Evolutionary conservation across 2,797 vertebrate genomes (phyloP), one percentile per base, ranked within the genome.

Genomic region (Pteronotus mesoamericanus): DNA sequence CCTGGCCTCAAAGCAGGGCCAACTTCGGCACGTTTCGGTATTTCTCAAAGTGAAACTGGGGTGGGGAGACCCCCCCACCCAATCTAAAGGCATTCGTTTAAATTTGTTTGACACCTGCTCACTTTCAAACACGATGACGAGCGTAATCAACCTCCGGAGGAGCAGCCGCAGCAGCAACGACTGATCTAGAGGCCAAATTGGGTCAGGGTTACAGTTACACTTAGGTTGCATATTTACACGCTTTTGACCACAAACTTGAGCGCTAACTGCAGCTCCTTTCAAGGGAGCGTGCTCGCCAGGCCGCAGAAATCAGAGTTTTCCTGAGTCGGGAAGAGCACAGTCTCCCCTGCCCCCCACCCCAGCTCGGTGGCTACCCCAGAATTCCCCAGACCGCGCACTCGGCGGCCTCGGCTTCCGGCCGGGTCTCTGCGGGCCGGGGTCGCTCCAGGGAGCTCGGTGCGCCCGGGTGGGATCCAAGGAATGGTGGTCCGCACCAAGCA

Each of bases 211-310:
- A 64, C 68, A 29, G 90, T 44, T 86, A 64, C 95, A 34, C 77
- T 74, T 9, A 3, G 1, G 72, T 1, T 53, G 68, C 87, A 9
- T n/a, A 37, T 39, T 44, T 26, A 75, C 71, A 46, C 89, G 91
- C 91, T 92, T 96, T 94, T 94, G 94, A 87, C 97, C 77, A 53
- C 86, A 78, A 94, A 97, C 97, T 96, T 85, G 93, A 18, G 78
- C 7, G n/a, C 94, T n/a, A 94, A 94, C 91, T 96, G 57, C 39
- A 42, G 83, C 78, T 83, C 77, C 42, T 53, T 34, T 42, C 39
- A 9, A 10, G 68, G 86, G 55, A 12, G 53, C 82, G 55, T 29
- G 90, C 72, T 55, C 26, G 5, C 85, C 6, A 64, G 90, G 86
- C 91, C 95, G 48, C 37, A 22, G 37, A 69, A 64, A 94, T 24